A percentile compares a stretch with the other conserved stretches of the same genome.
phyloP scores from a whole-genome alignment of 2,888 invertebrate genomes.

The Trichogramma dendrolimi region DNA sequence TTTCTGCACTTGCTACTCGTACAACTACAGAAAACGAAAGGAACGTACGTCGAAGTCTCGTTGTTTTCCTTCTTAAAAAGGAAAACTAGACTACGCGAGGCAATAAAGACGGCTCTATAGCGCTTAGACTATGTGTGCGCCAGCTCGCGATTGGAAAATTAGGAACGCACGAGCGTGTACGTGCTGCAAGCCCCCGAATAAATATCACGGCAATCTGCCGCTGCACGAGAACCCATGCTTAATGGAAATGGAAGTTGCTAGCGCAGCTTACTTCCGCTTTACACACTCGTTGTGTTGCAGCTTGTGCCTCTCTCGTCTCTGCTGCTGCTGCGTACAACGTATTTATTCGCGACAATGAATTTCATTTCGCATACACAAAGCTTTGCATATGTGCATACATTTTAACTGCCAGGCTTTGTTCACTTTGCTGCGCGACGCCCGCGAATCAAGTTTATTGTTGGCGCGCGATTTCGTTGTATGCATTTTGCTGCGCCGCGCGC shows the following conservation, averaged over 20 bases:
- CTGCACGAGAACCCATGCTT: background rate
- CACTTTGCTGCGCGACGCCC: background rate
- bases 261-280: constrained; percentile 13
- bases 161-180: constrained; percentile 12
- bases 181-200: constrained; percentile 9
- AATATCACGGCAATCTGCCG: constrained; percentile 24
- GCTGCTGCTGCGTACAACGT: background rate
- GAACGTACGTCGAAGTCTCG: too few relatives aligned
- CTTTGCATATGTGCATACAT: too few relatives aligned
- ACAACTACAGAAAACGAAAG: too few relatives aligned
- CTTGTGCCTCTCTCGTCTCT: background rate
- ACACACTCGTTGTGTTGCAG: constrained; percentile 1
- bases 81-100: too few relatives aligned
- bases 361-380: too few relatives aligned
- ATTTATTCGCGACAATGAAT: constrained; percentile 2
- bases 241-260: constrained; percentile 19
- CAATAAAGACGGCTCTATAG: too few relatives aligned
- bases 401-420: too few relatives aligned
- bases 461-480: background rate
- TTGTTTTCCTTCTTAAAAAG: too few relatives aligned
- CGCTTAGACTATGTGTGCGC: too few relatives aligned
- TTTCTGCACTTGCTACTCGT: too few relatives aligned
- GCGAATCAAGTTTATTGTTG: constrained; percentile 19
- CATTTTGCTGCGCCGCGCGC: too few relatives aligned
- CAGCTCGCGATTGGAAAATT: constrained; percentile 15